phyloP scores from a whole-genome alignment of 2,797 vertebrate species.

The Xenops minutus region DNA sequence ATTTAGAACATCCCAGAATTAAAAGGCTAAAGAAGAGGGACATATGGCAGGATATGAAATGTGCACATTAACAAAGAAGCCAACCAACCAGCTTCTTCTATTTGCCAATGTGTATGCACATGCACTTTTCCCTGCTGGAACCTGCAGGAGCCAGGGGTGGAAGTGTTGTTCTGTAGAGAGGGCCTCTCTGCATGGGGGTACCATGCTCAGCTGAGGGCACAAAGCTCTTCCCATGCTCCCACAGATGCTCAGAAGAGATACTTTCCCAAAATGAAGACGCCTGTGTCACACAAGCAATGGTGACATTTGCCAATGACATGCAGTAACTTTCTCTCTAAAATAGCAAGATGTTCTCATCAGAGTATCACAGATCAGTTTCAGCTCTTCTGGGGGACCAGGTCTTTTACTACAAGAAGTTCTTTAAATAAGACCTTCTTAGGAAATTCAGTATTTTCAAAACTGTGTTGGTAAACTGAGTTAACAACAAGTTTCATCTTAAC shows the following conservation, averaged over 20 bases:
- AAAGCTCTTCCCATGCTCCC: neutral
- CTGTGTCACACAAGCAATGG: neutral
- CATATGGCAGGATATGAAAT: neutral
- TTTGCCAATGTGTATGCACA: neutral
- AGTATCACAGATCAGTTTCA: neutral
- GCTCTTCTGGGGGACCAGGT: neutral
- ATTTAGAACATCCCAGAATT: neutral
- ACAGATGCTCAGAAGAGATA: neutral
- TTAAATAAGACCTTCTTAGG: neutral
- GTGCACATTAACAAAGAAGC: neutral
- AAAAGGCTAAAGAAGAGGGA: neutral
- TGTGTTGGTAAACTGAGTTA: neutral
- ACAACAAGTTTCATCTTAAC: neutral
- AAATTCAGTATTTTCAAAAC: neutral
- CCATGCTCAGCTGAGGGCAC: neutral
- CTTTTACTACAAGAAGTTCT: neutral
- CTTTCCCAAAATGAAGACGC: neutral
- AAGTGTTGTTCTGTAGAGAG: neutral
- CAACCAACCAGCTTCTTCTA: neutral
- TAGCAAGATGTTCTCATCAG: neutral
- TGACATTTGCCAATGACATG: neutral
- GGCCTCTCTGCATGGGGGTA: neutral
- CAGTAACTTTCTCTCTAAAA: neutral
- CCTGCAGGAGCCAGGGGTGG: neutral
- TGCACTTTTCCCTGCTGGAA: neutral